Base-by-base conservation (phyloP, 2,888 invertebrate species). In the Saturnia japonica region DNA sequence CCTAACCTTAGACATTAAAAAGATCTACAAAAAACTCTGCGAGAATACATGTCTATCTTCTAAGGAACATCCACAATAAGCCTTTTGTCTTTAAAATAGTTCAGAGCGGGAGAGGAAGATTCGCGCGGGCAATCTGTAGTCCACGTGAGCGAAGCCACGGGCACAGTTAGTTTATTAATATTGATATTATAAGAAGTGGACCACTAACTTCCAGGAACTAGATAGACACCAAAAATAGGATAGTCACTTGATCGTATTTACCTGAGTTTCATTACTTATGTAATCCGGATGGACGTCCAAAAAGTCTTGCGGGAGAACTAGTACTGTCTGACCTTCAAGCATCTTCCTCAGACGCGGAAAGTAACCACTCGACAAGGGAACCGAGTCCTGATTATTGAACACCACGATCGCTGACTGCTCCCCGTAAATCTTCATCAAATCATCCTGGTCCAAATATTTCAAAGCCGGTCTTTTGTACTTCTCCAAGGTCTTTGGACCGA, bases 221-320 rank as follows among this genome's bases (percentile, higher is more conserved):
- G 43, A 43, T 1, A 47, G 3, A 6, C 19, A 47, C 16, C 16
- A 7, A 47, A 47, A 47, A 19, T 7, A 47, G 3, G 16, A 60
- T 60, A 14, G 25, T 28, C 11, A 28, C 25, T 14, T 14, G 3
- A 60, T 6, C 57, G 57, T 69, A 72, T 81, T 75, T 71, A 94
- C 95, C 94, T 95, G 95, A 34, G 95, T 95, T 82, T 95, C 95
- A 76, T 95, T 94, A 83, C 94, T 95, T 77, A 95, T 93, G 76
- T 95, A 95, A 79, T 95, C 95, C 0, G 95, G 95, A 76, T 95
- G 95, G 0, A 94, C 94, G 66, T 94, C 94, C 51, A 95, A 81
- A 72, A 91, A 94, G 77, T 94, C 94, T 78, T 95, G 95, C 0
- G 95, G 95, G 68, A 95, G 83, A 69, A 95, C 94, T 71, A 95